Base-by-base conservation (phyloP, 2,888 invertebrate species). In the Eristalis pertinax region DNA sequence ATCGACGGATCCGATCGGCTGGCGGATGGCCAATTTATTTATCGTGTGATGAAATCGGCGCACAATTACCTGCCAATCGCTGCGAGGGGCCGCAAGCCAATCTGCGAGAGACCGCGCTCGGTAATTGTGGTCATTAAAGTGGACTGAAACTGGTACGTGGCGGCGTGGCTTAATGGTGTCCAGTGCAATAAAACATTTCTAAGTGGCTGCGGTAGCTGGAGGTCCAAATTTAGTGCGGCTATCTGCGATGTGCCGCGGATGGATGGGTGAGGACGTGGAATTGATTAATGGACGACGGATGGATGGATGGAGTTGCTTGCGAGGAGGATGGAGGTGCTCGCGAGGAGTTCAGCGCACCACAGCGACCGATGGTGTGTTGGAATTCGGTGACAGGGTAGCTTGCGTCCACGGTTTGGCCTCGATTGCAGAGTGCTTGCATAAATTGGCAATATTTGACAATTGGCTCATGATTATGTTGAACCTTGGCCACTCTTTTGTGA, bases 21-120 rank as follows among this genome's bases (percentile, higher is more conserved):
- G 68, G 68, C 75, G 67, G 75, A 76, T 87, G 75, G 75, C 76
- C 79, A 84, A 85, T 85, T 81, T 81, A 81, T 76, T 81, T 73
- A 80, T 79, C 79, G 75, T 35, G 76, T 87, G 87, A 76, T 80
- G 87, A 87, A 87, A 87, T 80, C 72, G 72, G 68, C 26, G 69
- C 73, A 79, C 68, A 84, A 87, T 87, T 84, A 78, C 74, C 70
- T 69, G 15, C 43, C 64, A 73, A 81, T 81, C 77, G 82, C 72
- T 4, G 43, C 22, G 75, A 84, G 76, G 65, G 56, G 84, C 77
- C 58, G 73, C 80, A 73, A 24, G 76, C 67, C 80, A 67, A 74
- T 79, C 76, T 62, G 15, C 62, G 60, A 29, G 60, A 65, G 43
- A 76, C 38, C 35, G 32, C 43, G 26, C 38, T 62, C 32, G 32